These are phyloP conservation scores for Pangasius djambal DNA, from an alignment of 2,797 vertebrate species.

Conservation along the genomic window DNA sequence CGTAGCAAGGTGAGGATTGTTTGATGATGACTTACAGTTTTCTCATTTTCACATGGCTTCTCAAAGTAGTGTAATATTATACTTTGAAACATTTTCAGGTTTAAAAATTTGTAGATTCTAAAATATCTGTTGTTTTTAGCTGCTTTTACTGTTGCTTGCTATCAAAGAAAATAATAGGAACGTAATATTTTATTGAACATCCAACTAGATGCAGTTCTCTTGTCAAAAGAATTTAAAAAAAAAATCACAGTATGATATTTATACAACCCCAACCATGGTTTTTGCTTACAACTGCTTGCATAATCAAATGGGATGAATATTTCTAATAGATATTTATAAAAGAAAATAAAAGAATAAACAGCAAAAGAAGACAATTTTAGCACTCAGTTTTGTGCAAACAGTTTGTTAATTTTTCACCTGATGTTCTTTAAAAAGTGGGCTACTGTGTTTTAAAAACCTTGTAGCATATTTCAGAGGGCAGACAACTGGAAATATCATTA, in stretches of 20 bases:
- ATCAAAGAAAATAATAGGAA: neutral
- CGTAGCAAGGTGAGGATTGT: constrained; percentile 83
- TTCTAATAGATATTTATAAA: neutral
- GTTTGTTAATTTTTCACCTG: neutral
- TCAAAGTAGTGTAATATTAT: neutral
- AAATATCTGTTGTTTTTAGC: neutral
- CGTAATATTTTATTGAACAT: neutral
- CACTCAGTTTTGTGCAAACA: neutral
- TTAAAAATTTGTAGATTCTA: neutral
- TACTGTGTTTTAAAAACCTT: neutral
- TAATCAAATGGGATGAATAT: neutral
- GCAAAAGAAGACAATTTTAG: neutral
- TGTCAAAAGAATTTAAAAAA: neutral
- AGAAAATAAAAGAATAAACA: neutral
- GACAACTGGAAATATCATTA: neutral
- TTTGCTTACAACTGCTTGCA: neutral
- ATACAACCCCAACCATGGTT: neutral
- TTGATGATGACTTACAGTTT: neutral
- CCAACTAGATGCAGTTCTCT: neutral
- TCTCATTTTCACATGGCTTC: neutral
- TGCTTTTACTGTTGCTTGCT: neutral
- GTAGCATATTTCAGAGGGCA: neutral
- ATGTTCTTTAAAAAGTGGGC: neutral
- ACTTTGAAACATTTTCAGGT: neutral
- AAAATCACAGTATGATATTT: neutral